A percentile compares a stretch with the other conserved stretches of the same genome.
Conservation (phyloP, 53 echinoderm and acorn worm genomes). For the Antedon mediterranea region DNA sequence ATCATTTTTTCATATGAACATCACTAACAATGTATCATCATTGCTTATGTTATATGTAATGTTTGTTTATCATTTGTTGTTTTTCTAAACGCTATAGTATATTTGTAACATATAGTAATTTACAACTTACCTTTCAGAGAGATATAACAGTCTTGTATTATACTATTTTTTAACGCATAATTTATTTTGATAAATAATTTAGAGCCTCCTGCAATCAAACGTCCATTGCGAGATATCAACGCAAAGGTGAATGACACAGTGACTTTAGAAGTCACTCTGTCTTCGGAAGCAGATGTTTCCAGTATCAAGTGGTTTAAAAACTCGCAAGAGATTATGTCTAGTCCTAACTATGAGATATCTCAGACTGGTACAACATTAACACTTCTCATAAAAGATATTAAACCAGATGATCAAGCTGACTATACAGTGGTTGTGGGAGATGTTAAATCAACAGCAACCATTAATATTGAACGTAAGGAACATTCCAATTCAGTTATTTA, state of each 20-base stretch:
- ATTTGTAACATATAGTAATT: no score
- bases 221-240: conserved; percentile 27
- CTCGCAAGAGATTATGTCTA: conserved; percentile 22
- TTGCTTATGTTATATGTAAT: no score
- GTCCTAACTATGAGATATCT: conserved; percentile 52
- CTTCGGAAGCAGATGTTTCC: conserved; percentile 30
- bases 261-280: conserved; percentile 58
- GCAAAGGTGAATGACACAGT: conserved; percentile 50
- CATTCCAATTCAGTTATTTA: neutral
- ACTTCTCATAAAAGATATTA: conserved; percentile 55
- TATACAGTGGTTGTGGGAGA: conserved; percentile 67
- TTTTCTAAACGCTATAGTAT: no score
- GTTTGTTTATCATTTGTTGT: no score
- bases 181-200: neutral
- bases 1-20: no score
- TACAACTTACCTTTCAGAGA: no score
- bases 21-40: no score
- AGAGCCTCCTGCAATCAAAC: neutral
- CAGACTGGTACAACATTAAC: conserved; percentile 44
- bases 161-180: no score
- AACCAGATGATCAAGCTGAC: conserved; percentile 65
- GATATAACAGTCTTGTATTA: no score
- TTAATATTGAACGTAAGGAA: conserved; percentile 1
- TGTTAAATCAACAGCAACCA: conserved; percentile 35
- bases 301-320: conserved; percentile 54